Percentiles rank a stretch among this genome's conserved stretches.
These are phyloP conservation scores for Oxycera nigricornis DNA, from an alignment of 2,888 invertebrate genomes.

Conservation along the genomic window DNA sequence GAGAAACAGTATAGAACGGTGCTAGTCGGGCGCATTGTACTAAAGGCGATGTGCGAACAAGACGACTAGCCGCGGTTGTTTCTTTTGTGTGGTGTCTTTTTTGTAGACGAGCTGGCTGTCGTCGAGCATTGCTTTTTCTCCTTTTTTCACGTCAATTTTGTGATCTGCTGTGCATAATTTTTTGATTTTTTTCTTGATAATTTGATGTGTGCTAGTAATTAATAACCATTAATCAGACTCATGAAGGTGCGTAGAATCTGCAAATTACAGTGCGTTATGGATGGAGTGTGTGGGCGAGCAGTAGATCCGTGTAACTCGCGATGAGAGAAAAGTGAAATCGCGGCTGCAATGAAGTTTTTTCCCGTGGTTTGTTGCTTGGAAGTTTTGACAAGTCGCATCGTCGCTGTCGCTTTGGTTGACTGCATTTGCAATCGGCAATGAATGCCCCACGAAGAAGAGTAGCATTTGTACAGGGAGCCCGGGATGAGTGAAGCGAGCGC, in stretches of 20 bases:
- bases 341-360: constrained; percentile 22
- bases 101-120: constrained; percentile 18
- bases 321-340: constrained; percentile 36
- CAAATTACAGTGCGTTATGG: not conserved
- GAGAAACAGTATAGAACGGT: not conserved
- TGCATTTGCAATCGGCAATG: no score
- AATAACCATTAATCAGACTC: constrained; percentile 20
- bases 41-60: not conserved
- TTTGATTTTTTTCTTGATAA: constrained; percentile 17
- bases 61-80: not conserved
- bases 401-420: not conserved
- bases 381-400: constrained; percentile 26
- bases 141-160: constrained; percentile 37
- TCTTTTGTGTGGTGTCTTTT: constrained; percentile 33
- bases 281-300: constrained; percentile 1
- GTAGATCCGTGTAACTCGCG: not conserved
- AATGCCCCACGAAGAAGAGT: no score
- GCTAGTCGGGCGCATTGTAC: not conserved
- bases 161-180: constrained; percentile 35
- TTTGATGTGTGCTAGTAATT: constrained; percentile 33
- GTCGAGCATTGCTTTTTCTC: constrained; percentile 34
- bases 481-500: no score
- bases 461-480: no score
- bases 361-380: not conserved
- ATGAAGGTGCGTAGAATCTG: constrained; percentile 33